A percentile compares a stretch with the other conserved stretches of the same genome.
These are phyloP conservation scores for Pangasius sanitwongsei DNA, from an alignment of 2,797 vertebrate species.

Conservation along the genomic window DNA sequence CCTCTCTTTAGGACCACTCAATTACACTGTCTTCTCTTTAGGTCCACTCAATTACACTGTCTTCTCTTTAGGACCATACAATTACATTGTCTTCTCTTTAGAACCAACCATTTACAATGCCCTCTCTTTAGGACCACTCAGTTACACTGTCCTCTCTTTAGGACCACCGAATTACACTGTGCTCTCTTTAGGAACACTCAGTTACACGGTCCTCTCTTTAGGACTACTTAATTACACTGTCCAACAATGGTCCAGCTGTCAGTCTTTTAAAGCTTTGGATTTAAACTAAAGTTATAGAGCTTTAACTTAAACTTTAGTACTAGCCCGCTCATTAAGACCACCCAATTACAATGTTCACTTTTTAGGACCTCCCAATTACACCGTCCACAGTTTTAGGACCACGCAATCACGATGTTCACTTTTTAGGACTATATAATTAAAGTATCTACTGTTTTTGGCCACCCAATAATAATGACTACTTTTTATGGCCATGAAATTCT, in stretches of 20 bases:
- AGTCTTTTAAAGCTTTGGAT: neutral
- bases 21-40: neutral
- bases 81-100: neutral
- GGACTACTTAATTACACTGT: neutral
- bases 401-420: neutral
- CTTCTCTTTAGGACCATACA: neutral
- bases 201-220: neutral
- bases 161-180: neutral
- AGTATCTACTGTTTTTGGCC: neutral
- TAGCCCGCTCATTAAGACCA: neutral
- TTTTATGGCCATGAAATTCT: neutral
- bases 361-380: neutral
- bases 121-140: neutral
- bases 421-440: neutral
- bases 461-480: neutral
- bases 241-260: neutral
- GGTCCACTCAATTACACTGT: neutral
- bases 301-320: neutral
- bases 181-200: neutral
- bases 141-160: neutral
- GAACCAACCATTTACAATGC: too few species aligned
- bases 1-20: neutral
- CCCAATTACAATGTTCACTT: neutral
- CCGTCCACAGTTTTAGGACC: neutral
- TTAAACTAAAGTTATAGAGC: neutral